Percentiles rank a stretch among this genome's conserved stretches.
These are phyloP conservation scores for Arge pagana DNA, from an alignment of 2,888 invertebrate genomes.

Conservation along the genomic window DNA sequence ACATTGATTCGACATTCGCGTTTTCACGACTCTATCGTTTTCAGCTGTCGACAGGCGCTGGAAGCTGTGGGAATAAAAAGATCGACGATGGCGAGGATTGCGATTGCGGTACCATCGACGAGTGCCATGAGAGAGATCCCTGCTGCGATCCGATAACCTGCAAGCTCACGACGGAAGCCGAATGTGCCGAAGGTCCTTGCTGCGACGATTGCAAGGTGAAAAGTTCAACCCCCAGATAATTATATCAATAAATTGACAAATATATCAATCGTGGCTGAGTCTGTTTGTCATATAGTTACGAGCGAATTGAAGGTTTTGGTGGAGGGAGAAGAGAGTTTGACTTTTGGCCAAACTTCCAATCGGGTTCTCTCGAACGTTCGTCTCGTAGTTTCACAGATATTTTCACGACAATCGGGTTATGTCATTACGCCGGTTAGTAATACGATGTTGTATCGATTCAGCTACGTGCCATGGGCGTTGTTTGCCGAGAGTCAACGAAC, in stretches of 20 bases:
- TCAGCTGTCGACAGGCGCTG: constrained; percentile 69
- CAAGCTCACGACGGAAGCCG: constrained; percentile 89
- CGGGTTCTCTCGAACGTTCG: constrained; percentile 17
- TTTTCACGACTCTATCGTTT: constrained; percentile 13
- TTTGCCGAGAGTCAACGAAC: constrained; percentile 85
- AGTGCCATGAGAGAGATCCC: constrained; percentile 85
- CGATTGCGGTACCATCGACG: constrained; percentile 92
- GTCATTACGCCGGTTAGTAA: constrained; percentile 12
- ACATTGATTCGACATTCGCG: background rate
- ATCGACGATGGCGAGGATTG: constrained; percentile 97
- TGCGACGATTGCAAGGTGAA: constrained; percentile 88
- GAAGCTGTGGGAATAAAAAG: constrained; percentile 91
- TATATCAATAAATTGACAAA: background rate
- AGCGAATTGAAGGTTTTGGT: background rate
- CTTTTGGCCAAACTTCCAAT: constrained; percentile 7
- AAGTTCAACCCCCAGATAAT: constrained; percentile 46
- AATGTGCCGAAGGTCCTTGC: constrained; percentile 92
- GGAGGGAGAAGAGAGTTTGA: constrained; percentile 35
- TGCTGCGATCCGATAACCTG: constrained; percentile 99
- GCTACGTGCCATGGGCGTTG: constrained; percentile 75
- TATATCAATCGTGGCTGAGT: background rate
- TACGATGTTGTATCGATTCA: constrained; percentile 50
- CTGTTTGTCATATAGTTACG: background rate
- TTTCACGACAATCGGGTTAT: background rate
- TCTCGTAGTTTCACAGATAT: constrained; percentile 8